phyloP scores from a whole-genome alignment of 2,113 vertebrate genomes.

The Herpetotheres cachinnans region DNA sequence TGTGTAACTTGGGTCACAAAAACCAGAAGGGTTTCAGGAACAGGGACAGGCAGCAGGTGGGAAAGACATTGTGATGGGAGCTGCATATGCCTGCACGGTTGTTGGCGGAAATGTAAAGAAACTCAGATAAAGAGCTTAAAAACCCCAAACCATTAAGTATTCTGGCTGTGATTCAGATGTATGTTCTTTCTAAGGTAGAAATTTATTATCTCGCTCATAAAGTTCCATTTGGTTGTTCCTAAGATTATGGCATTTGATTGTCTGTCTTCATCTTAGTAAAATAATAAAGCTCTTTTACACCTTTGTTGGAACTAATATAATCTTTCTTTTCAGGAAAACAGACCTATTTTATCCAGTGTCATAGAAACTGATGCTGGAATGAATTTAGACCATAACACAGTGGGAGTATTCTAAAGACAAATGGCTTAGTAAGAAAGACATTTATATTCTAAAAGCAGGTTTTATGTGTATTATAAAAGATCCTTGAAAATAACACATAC shows the following conservation, averaged over 20 bases:
- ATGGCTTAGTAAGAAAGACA: background rate
- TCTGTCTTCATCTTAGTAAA: background rate
- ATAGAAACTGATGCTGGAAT: constrained; percentile 31
- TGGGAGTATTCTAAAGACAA: constrained; percentile 28
- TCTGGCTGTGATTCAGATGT: background rate
- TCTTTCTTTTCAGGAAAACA: constrained; percentile 1
- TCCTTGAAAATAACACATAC: background rate
- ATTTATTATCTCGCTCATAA: background rate
- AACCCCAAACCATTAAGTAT: background rate
- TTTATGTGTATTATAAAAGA: background rate
- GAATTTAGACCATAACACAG: background rate
- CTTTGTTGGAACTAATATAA: background rate
- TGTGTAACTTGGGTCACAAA: background rate
- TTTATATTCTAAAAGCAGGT: background rate
- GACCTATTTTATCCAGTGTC: constrained; percentile 26
- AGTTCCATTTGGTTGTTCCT: background rate
- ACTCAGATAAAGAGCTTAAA: background rate
- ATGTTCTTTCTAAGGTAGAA: background rate
- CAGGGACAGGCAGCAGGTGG: background rate
- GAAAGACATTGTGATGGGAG: background rate
- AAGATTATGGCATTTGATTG: background rate
- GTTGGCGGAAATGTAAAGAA: background rate
- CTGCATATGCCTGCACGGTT: background rate
- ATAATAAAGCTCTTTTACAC: background rate
- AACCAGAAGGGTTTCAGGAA: background rate